These are phyloP conservation scores for Anneissia japonica DNA, from an alignment of 35 echinoderm and acorn worm species.

Conservation along the genomic window DNA sequence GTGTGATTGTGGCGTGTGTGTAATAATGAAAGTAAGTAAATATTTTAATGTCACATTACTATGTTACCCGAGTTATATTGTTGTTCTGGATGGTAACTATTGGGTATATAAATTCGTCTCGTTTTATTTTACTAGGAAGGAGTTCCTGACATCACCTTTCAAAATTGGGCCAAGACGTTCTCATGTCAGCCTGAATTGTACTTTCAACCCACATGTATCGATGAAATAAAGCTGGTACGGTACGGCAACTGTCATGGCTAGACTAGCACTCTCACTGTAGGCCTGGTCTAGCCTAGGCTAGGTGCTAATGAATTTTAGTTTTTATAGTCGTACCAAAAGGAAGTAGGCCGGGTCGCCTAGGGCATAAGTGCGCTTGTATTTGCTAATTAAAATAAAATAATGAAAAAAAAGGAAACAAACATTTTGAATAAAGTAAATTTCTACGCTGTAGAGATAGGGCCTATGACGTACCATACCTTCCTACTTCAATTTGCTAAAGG, in stretches of 20 bases:
- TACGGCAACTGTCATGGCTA: neutral
- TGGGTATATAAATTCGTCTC: too few species aligned
- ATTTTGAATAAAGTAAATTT: too few species aligned
- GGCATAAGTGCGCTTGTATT: neutral
- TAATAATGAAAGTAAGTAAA: too few species aligned
- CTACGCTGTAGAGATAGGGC: too few species aligned
- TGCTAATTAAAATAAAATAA: neutral
- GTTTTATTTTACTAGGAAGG: neutral
- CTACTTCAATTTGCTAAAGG: too few species aligned
- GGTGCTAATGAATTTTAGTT: neutral
- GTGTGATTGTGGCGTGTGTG: too few species aligned
- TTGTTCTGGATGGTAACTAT: too few species aligned
- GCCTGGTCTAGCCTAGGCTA: neutral
- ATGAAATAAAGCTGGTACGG: slow-evolving; percentile 49
- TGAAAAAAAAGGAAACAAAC: too few species aligned
- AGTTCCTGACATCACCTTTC: slow-evolving; percentile 36
- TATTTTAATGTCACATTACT: too few species aligned
- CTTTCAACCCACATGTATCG: slow-evolving; percentile 36
- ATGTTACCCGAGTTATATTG: too few species aligned
- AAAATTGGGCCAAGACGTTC: slow-evolving; percentile 55
- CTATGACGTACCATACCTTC: too few species aligned
- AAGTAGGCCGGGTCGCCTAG: neutral
- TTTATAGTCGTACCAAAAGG: neutral
- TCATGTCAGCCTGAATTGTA: slow-evolving; percentile 46
- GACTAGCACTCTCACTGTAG: neutral